These are phyloP conservation scores for Myopa tessellatipennis DNA, from an alignment of 2,888 invertebrate species.

Conservation along the genomic window DNA sequence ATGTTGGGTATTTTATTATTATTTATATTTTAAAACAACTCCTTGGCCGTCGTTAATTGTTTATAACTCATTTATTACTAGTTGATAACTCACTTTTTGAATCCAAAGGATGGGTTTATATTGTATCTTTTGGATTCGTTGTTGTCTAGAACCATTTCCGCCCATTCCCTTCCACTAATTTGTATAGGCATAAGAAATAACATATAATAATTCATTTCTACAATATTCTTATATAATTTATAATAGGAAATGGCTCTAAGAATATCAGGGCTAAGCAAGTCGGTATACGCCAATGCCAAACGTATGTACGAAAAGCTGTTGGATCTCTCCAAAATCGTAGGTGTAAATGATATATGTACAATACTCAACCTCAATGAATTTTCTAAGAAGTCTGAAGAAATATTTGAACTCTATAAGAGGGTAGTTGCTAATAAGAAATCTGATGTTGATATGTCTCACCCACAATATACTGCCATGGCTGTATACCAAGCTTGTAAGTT, in stretches of 20 bases:
- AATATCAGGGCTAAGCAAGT: conserved; percentile 72
- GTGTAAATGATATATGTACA: conserved; percentile 72
- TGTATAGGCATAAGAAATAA: too few species aligned
- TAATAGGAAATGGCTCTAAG: conserved; percentile 72
- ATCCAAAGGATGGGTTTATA: too few species aligned
- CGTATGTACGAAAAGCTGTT: conserved; percentile 74
- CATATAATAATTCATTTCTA: too few species aligned
- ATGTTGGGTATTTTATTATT: too few species aligned
- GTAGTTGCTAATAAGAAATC: conserved; percentile 60
- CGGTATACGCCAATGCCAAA: conserved; percentile 71
- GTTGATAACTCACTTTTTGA: too few species aligned
- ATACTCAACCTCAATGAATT: conserved; percentile 70
- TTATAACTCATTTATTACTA: too few species aligned
- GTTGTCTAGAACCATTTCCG: too few species aligned
- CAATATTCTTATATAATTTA: neutral
- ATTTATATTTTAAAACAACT: too few species aligned
- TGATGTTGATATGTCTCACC: conserved; percentile 72
- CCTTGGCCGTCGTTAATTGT: too few species aligned
- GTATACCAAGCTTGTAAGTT: conserved; percentile 75
- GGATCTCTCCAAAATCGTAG: conserved; percentile 71
- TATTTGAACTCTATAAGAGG: conserved; percentile 70
- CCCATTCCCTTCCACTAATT: too few species aligned
- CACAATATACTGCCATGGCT: conserved; percentile 76
- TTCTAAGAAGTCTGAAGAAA: conserved; percentile 70
- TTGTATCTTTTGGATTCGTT: too few species aligned